Percentiles rank a stretch among this genome's conserved stretches.
phyloP scores from a whole-genome alignment of 2,888 invertebrate genomes.

The Nomada ruficornis region DNA sequence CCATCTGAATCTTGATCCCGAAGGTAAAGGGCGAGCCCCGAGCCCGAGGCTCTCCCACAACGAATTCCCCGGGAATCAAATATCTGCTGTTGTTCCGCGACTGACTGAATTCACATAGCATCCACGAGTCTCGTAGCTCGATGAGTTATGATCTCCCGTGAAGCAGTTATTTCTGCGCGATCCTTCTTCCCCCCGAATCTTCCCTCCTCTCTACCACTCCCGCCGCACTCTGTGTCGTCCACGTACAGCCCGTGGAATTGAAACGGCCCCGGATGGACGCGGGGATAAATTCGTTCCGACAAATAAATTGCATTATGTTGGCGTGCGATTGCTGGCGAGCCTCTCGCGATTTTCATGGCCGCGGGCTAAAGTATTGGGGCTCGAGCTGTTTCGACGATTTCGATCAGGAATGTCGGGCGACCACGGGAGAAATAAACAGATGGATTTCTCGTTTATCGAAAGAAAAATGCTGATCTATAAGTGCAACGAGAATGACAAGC shows the following conservation, averaged over 20 bases:
- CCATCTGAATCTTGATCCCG: slow-evolving; percentile 1
- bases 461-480: slow-evolving; percentile 21
- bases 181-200: neutral
- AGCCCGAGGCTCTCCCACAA: slow-evolving; percentile 9
- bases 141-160: slow-evolving; percentile 50
- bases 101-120: slow-evolving; percentile 37
- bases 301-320: slow-evolving; percentile 39
- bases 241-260: slow-evolving; percentile 13
- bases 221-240: neutral
- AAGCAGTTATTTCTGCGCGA: slow-evolving; percentile 34
- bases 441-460: slow-evolving; percentile 30
- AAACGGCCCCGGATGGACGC: slow-evolving; percentile 18
- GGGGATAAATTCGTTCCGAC: slow-evolving; percentile 15
- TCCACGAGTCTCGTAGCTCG: slow-evolving; percentile 14
- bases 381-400: slow-evolving; percentile 14
- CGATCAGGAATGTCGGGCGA: neutral
- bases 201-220: neutral
- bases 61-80: slow-evolving; percentile 53
- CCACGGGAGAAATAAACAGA: slow-evolving; percentile 21
- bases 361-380: neutral
- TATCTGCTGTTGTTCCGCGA: slow-evolving; percentile 45
- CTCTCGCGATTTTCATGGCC: neutral
- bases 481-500: slow-evolving; percentile 7
- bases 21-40: neutral
- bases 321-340: too few species aligned